Evolutionary conservation across 2,888 invertebrate species (phyloP).

Genomic region (Euphydryas editha): DNA sequence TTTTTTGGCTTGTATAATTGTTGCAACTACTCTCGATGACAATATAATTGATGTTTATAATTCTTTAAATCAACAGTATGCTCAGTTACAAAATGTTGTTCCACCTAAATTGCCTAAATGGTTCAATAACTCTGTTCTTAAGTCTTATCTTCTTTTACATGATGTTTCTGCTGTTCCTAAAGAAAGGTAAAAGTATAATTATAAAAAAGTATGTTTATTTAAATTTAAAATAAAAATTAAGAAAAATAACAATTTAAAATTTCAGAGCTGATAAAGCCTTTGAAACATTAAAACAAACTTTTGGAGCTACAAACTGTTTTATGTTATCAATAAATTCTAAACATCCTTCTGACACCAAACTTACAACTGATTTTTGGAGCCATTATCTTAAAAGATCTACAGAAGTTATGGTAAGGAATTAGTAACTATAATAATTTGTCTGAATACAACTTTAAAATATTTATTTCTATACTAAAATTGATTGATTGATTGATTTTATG

Average conservation of each 20-base stretch:
- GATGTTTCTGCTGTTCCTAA: conserved; percentile 90
- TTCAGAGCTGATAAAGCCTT: conserved; percentile 92
- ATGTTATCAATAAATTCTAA: conserved; percentile 95
- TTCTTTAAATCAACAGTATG: conserved; percentile 90
- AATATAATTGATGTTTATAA: conserved; percentile 93
- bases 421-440: conserved; percentile 7
- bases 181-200: conserved; percentile 85
- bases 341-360: conserved; percentile 82
- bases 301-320: conserved; percentile 94
- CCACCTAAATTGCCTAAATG: conserved; percentile 92
- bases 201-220: neutral
- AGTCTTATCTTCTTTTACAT: conserved; percentile 95
- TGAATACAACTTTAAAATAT: neutral
- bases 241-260: conserved; percentile 11
- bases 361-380: conserved; percentile 91
- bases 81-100: conserved; percentile 89
- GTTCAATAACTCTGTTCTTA: conserved; percentile 91
- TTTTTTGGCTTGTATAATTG: conserved; percentile 91
- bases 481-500: neutral
- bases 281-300: conserved; percentile 93
- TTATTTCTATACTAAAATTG: neutral
- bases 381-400: conserved; percentile 87
- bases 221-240: neutral
- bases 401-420: conserved; percentile 70
- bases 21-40: conserved; percentile 88